Evolutionary conservation across 2,888 invertebrate species (phyloP), one percentile per base, ranked within the genome.

Genomic region (Ichneumoninae sp.): DNA sequence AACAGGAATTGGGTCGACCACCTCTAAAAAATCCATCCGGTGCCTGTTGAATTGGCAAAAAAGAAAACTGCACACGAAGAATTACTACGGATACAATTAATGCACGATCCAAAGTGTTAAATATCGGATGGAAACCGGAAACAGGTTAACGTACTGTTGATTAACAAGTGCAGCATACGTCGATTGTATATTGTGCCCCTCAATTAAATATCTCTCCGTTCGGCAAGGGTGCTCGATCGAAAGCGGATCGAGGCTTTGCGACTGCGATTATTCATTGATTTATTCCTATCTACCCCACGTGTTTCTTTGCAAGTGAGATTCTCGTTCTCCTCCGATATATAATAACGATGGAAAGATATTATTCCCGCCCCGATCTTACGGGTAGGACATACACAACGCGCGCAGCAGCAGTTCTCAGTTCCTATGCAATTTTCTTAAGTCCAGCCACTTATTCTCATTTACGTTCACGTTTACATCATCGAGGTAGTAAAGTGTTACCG

Each of bases 381-480:
- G 10, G 30, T 33, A 33, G 33, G n/a, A n/a, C 50, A 40, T n/a
- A 75, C 47, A 33, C 30, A 63, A 19, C 47, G 52, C 71, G 36
- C 63, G 33, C 44, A 60, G 66, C n/a, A 54, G 69, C 74, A 70
- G 63, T 52, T 69, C 60, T 60, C 70, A 88, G 89, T 90, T 88
- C 83, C 88, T 86, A 86, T 88, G 92, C 91, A 93, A 92, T 93
- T 91, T 92, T 91, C 92, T 89, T 86, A 89, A 91, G 90, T 90
- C 91, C 90, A 74, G 88, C 91, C 91, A 91, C 91, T 92, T 91
- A 92, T 92, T 91, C 90, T 92, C 92, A 91, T 92, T 92, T 91
- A 92, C 91, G 92, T 92, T 92, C 90, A 87, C 91, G 92, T 93
- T 93, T 92, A 92, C 93, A 93, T 93, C 92, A 93, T 93, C 92